Evolutionary conservation across 2,888 invertebrate genomes (phyloP).

Genomic region (Rambutsinella grinnellia): DNA sequence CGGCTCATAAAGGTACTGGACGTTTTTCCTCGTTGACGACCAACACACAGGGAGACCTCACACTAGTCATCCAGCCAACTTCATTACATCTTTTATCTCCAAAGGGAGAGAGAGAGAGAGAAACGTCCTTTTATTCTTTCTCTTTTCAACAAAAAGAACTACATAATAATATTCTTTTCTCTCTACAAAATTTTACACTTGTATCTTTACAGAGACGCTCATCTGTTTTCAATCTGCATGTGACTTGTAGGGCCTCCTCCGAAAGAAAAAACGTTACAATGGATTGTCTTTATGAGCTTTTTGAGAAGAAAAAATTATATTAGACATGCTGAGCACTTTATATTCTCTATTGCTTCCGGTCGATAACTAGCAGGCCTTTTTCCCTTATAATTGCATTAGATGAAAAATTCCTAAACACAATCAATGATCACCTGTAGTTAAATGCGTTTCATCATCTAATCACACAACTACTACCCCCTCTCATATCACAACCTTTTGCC

Average conservation of each 20-base stretch:
- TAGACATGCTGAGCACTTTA: constrained; percentile 18
- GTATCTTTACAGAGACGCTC: constrained; percentile 41
- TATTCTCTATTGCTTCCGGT: constrained; percentile 42
- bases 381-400: too few relatives aligned
- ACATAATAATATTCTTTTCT: constrained; percentile 32
- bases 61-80: constrained; percentile 56
- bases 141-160: constrained; percentile 1
- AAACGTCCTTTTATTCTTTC: constrained; percentile 26
- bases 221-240: constrained; percentile 54
- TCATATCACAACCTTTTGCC: too few relatives aligned
- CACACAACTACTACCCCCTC: too few relatives aligned
- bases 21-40: constrained; percentile 61
- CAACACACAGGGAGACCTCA: constrained; percentile 61
- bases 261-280: too few relatives aligned
- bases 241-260: constrained; percentile 52
- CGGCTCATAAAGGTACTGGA: constrained; percentile 53
- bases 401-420: too few relatives aligned
- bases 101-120: too few relatives aligned
- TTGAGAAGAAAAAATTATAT: neutral
- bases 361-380: constrained; percentile 36
- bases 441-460: too few relatives aligned
- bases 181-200: constrained; percentile 34
- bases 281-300: constrained; percentile 16
- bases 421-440: too few relatives aligned
- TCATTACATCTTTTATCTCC: constrained; percentile 53